phyloP scores from a whole-genome alignment of 2,113 vertebrate genomes.

The Amia ocellicauda region DNA sequence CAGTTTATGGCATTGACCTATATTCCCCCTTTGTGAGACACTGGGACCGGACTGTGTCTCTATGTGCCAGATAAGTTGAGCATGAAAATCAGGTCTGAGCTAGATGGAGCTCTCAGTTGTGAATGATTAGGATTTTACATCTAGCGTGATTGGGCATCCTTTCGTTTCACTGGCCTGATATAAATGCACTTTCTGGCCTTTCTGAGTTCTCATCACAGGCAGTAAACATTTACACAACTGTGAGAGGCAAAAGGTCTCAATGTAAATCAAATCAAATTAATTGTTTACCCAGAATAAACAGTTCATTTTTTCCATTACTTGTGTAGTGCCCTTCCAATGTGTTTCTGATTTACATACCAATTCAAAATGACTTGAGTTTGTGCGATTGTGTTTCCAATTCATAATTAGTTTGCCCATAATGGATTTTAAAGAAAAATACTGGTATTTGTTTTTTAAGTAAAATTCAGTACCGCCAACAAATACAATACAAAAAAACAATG shows the following conservation, averaged over 20 bases:
- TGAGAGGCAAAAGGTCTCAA: background rate
- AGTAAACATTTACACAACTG: background rate
- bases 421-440: no score
- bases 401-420: no score
- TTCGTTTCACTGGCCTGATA: background rate
- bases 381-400: no score
- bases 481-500: no score
- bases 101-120: background rate
- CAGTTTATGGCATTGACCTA: conserved; percentile 1
- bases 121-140: background rate
- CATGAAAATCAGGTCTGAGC: background rate
- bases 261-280: background rate
- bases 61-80: no score
- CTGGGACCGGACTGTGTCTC: background rate
- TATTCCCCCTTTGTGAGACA: background rate
- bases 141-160: background rate
- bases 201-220: background rate
- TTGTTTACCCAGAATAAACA: no score
- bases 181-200: background rate
- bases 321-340: no score
- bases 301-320: no score
- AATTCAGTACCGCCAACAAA: no score
- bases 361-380: no score
- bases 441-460: no score
- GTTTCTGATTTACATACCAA: no score